Evolutionary conservation across 2,797 vertebrate genomes (phyloP).

Genomic region (Orientallactaga sibirica): DNA sequence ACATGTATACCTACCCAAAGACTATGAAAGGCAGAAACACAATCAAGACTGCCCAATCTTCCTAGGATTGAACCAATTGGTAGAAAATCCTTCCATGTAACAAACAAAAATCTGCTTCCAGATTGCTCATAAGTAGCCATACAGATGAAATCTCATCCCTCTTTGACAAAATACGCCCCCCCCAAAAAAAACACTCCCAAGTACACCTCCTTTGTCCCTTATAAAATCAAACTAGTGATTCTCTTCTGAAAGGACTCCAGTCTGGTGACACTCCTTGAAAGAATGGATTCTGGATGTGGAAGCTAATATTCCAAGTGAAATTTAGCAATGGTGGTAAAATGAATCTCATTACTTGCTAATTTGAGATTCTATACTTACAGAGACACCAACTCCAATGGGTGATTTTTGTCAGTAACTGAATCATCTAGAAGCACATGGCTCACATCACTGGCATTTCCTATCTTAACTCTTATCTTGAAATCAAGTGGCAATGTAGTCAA

Average conservation of each 20-base stretch:
- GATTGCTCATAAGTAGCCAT: not conserved
- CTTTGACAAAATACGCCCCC: not conserved
- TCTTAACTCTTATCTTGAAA: slow-evolving; percentile 48
- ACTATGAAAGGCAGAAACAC: slow-evolving; percentile 1
- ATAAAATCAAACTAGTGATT: not conserved
- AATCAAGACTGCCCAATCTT: not conserved
- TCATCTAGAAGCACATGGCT: not conserved
- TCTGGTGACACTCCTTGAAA: slow-evolving; percentile 40
- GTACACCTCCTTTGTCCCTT: slow-evolving; percentile 20
- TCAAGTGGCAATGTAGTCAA: slow-evolving; percentile 25
- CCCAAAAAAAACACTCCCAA: not conserved
- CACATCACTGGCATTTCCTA: not conserved
- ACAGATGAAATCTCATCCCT: not conserved
- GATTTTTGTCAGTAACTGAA: slow-evolving; percentile 47
- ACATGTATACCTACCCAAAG: not conserved
- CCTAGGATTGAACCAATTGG: not conserved
- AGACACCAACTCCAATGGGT: slow-evolving; percentile 1
- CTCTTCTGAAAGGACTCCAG: slow-evolving; percentile 49
- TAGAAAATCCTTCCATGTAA: not conserved
- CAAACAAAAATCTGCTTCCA: slow-evolving; percentile 19
- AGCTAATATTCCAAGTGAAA: slow-evolving; percentile 37
- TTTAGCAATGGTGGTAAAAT: not conserved
- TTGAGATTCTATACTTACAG: slow-evolving; percentile 30
- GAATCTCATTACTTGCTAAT: not conserved
- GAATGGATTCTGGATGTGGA: slow-evolving; percentile 18